Evolutionary conservation across 2,113 vertebrate genomes (phyloP), one percentile per base, ranked within the genome.

Genomic region (Hemichromis elongatus): DNA sequence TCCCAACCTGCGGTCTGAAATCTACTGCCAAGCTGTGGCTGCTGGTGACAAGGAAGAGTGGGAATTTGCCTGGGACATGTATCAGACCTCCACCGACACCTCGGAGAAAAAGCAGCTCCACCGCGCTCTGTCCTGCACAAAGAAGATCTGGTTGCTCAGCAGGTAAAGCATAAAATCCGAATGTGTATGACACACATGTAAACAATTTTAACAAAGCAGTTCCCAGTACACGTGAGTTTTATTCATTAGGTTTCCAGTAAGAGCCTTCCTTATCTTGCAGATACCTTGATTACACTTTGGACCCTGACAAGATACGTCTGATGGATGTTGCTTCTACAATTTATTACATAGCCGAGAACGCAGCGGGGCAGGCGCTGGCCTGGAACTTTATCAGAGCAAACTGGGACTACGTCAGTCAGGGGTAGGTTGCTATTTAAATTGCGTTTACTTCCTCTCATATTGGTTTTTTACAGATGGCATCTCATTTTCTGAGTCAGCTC

Each of bases 21-120:
- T 99, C 89, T 99, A 98, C 95, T 99, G 99, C 96, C 96, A 94
- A 3, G 97, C 96, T 1, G 88, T 99, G 9, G 95, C 97, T 42
- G 86, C 83, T 0, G 98, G 98, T 0, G 95, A 95, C 0, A 88
- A 91, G 66, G 8, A 18, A 0, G 96, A 97, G 85, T 99, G 99
- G 99, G 4, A 98, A 16, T 99, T 98, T 42, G 92, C 93, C 85
- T 99, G 98, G 98, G 0, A 70, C 0, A 92, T 86, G 91, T 98
- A 96, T 84, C n/a, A 0, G 5, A 85, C 11, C 0, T 89, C 97
- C 50, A 87, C 11, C 0, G 78, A 96, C 4, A 95, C 95, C 2
- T 95, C 96, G 0, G 98, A 99, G 88, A 97, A 94, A 0, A 96
- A 97, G 33, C 97, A 97, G 55, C 96, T 99, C 52, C 95, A 96